A percentile compares a stretch with the other conserved stretches of the same genome.
phyloP scores from a whole-genome alignment of 2,797 vertebrate genomes.

The Smutsia gigantea region DNA sequence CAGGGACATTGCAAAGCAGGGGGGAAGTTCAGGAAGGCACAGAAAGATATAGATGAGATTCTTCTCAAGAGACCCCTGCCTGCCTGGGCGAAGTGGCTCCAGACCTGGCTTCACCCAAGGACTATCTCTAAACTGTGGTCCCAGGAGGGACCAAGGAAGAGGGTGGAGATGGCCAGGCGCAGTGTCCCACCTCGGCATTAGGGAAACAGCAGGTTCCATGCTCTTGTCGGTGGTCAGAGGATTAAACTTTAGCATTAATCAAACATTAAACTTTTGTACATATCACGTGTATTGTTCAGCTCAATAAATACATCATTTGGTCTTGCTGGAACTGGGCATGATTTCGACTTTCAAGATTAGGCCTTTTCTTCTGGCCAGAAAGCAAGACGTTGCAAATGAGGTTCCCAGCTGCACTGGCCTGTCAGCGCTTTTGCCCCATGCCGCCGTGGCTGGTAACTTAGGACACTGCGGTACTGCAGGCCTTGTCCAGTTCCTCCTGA shows the following conservation, averaged over 20 bases:
- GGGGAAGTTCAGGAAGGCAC: neutral
- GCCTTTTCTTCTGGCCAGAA: neutral
- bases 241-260: neutral
- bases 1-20: neutral
- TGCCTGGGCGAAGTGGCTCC: neutral
- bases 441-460: neutral
- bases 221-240: neutral
- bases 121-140: neutral
- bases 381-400: neutral
- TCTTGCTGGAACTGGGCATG: neutral
- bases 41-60: neutral
- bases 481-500: conserved; percentile 46
- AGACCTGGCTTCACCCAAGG: neutral
- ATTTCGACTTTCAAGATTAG: neutral
- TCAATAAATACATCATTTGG: neutral
- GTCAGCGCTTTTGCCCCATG: neutral
- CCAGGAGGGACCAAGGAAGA: neutral
- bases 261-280: neutral
- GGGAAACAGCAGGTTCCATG: neutral
- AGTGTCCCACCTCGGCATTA: neutral
- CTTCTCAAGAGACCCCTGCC: neutral
- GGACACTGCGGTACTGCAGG: conserved; percentile 69
- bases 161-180: neutral
- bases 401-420: neutral
- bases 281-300: neutral